Base-by-base conservation (phyloP, 1,140 invertebrate genomes). In the Littorina saxatilis region DNA sequence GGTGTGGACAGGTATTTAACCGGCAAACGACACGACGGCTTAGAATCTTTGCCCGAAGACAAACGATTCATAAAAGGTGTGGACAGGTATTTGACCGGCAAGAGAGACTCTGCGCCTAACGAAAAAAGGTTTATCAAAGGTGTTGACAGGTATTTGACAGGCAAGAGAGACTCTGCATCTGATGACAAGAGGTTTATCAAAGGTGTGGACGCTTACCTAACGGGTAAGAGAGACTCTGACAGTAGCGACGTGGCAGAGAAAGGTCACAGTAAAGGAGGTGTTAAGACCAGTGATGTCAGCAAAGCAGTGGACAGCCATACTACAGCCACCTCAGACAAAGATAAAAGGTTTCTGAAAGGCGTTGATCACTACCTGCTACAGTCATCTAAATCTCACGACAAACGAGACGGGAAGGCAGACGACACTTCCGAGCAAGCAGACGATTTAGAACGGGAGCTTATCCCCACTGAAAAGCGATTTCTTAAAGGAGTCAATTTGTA, bases 311-410 rank as follows among this genome's bases (percentile, higher is more conserved):
- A 63, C 27, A 1, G 61, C 29, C 29, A 63, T 23, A 63, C 27
- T 9, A 63, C 29, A 23, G 61, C 29, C 27, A 63, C 1, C 35
- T 68, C 66, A 13, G 66, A 68, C 1, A 17, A 39, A 17, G 66
- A 23, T 35, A 68, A 68, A 68, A 39, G 66, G 17, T 68, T 68
- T 68, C 32, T 68, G 66, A 68, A 39, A 68, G 66, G 66, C 13
- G 17, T 39, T 4, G 35, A 23, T 20, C 66, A 37, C 5, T 68
- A 68, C 35, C 35, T 68, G 35, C 1, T 39, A 23, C 66, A 68
- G 35, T 23, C n/a, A n/a, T n/a, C 29, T 39, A 2, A 29, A 2
- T 15, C 66, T 15, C 9, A 13, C 1, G 61, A 23, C 35, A 68
- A 68, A 39, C 35, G 66, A 27, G n/a, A n/a, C n/a, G n/a, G n/a